phyloP scores from a whole-genome alignment of 2,113 vertebrate species.

The Coturnix japonica region DNA sequence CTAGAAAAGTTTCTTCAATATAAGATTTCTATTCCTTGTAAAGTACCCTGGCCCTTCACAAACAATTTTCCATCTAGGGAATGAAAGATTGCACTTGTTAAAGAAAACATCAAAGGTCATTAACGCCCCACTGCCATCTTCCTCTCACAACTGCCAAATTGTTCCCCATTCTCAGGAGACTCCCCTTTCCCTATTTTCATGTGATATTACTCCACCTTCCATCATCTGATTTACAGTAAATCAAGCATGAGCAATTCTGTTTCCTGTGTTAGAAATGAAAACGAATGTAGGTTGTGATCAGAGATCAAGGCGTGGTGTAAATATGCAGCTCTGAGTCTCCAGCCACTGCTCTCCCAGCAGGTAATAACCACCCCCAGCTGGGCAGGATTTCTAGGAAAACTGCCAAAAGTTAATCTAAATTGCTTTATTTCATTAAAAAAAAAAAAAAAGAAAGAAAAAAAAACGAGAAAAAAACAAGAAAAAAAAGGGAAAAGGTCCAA shows the following conservation, averaged over 20 bases:
- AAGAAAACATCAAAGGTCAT: background rate
- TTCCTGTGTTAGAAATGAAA: background rate
- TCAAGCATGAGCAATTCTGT: background rate
- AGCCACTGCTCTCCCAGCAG: background rate
- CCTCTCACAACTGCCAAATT: background rate
- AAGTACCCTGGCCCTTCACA: background rate
- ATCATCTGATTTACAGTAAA: background rate
- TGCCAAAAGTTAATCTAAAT: slow-evolving; percentile 41
- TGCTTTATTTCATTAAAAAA: slow-evolving; percentile 53
- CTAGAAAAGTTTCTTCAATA: background rate
- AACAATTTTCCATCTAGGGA: background rate
- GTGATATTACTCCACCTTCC: background rate
- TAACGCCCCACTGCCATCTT: background rate
- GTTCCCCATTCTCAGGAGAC: background rate
- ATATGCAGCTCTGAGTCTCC: accelerated
- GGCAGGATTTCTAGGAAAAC: accelerated
- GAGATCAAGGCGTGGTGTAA: background rate
- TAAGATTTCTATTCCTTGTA: background rate
- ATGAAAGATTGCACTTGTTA: background rate
- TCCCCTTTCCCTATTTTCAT: background rate
- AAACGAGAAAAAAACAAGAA: background rate
- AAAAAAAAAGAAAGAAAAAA: background rate
- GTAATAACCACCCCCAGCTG: background rate
- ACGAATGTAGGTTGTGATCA: background rate
- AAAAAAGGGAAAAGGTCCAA: background rate